Conservation (phyloP, 2,888 invertebrate genomes). For the Apantesis nais region DNA sequence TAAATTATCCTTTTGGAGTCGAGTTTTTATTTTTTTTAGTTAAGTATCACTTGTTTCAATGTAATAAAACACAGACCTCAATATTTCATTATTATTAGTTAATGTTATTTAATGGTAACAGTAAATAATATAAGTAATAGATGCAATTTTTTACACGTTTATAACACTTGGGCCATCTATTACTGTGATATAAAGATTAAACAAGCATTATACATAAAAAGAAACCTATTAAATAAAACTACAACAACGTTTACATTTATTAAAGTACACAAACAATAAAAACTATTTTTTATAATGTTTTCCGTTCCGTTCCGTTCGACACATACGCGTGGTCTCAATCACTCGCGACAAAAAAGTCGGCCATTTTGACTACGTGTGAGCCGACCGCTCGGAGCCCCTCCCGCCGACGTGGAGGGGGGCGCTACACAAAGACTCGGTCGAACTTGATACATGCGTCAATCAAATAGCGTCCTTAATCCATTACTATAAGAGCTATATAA, state of each 20-base stretch:
- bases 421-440: conserved; percentile 61
- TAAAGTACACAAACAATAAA: neutral
- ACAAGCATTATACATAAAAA: neutral
- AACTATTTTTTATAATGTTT: conserved; percentile 30
- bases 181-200: neutral
- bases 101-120: too few species aligned
- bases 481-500: conserved; percentile 41
- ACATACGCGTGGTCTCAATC: conserved; percentile 47
- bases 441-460: conserved; percentile 46
- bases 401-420: conserved; percentile 69
- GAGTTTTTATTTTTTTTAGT: too few species aligned
- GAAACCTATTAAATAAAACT: neutral
- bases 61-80: too few species aligned
- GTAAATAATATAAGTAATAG: too few species aligned
- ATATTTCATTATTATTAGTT: too few species aligned
- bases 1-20: too few species aligned
- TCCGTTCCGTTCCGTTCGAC: conserved; percentile 34
- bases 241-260: neutral
- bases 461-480: conserved; percentile 50
- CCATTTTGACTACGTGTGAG: conserved; percentile 80
- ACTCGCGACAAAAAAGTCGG: conserved; percentile 70
- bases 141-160: neutral
- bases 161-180: neutral
- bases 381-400: conserved; percentile 71
- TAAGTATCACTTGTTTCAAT: too few species aligned